Base-by-base conservation (phyloP, 2,888 invertebrate genomes). In the Troides helena region DNA sequence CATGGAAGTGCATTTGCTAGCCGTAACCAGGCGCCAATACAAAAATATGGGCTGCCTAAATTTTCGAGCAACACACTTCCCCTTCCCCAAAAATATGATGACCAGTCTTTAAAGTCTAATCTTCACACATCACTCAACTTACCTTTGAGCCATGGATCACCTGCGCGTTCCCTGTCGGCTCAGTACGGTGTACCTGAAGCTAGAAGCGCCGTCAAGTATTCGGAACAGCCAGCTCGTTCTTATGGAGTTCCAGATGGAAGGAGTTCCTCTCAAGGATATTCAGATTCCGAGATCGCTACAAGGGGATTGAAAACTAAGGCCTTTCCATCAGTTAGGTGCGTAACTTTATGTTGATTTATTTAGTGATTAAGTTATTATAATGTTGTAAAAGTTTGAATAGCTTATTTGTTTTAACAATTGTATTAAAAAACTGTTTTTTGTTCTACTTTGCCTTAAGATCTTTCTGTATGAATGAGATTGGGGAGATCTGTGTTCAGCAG, bases 241-340 rank as follows among this genome's bases (percentile, higher is more conserved):
- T 87, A 87, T 72, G 80, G 77, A 30, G 76, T 72, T 0, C 79
- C 78, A 1, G 77, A 73, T 70, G 75, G 67, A 63, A 73, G 74
- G 25, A 73, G 75, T 39, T 61, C 75, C 5, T 89, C 93, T 65
- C 86, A 89, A 68, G 89, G 89, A 69, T 93, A 94, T 72, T 93
- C 93, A 50, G 89, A 86, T n/a, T 93, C 94, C 46, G 82, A 88
- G 39, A 73, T 74, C 61, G 77, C 80, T 25, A 73, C 77, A 46
- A 79, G 76, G 30, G 74, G 71, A 21, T 87, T 91, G 62, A 93
- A 93, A 73, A 86, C 87, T 14, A 78, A 78, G 71, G 86, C 85
- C 18, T 75, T 82, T 25, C 86, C 83, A 62, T 74, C 80, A 68
- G 75, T 81, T 62, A 87, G 86, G 88, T 87, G 69, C 72, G 72